Evolutionary conservation across 2,888 invertebrate genomes (phyloP), one percentile per base, ranked within the genome.

Genomic region (Nomada flava): DNA sequence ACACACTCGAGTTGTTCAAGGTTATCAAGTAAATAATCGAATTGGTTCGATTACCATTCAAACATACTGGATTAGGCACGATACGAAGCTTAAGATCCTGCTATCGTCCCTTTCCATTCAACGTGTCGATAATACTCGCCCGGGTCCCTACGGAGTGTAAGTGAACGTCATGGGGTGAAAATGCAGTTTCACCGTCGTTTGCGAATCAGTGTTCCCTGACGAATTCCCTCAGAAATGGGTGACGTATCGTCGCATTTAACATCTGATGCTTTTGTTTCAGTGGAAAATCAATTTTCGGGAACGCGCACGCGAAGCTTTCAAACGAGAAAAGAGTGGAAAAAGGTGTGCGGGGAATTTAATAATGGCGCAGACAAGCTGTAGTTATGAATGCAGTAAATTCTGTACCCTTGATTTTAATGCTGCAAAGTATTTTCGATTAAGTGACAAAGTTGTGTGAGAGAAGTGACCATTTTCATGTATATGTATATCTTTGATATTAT

Each of bases 21-120:
- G 55, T 18, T 64, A 60, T 52, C 75, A 18, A 62, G 75, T 75
- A 64, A 72, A 64, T 64, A 76, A 77, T 73, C 59, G 73, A 65
- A 65, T 60, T 29, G 73, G 13, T 13, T 62, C 44, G 20, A 73
- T 77, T 73, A 73, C 73, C 59, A 77, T 64, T 73, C 60, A 73
- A 73, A 77, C 73, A 73, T 36, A 65, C 13, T 23, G 77, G 52
- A 60, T 77, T 67, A 60, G 52, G 20, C 52, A 36, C 59, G 59
- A 60, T 73, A 60, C 60, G 50, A 44, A 44, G 60, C 67, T 74
- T 60, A 63, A 76, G 72, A 29, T 72, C 50, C 15, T 18, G 13
- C n/a, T n/a, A 47, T 23, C 55, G 52, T 53, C 74, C 52, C 55
- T 59, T 76, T 42, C 57, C 23, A 59, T 57, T 72, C 57, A 50